Evolutionary conservation across 2,888 invertebrate species (phyloP).

Genomic region (Campoplex capitator): DNA sequence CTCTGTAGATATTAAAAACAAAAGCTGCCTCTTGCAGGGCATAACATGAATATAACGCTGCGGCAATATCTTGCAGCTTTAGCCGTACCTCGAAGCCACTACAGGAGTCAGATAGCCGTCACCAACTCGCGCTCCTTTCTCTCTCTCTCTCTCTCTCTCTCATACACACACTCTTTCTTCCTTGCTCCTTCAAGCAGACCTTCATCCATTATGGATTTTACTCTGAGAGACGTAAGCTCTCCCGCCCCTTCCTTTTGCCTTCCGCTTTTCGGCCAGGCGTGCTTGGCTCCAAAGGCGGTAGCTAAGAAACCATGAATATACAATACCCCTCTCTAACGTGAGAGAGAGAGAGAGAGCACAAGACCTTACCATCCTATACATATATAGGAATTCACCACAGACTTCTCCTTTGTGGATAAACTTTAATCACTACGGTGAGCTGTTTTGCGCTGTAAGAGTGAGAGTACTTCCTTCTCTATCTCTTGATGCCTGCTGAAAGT

Average conservation of each 20-base stretch:
- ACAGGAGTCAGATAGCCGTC: slow-evolving; percentile 65
- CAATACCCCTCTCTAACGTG: slow-evolving; percentile 78
- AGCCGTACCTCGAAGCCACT: slow-evolving; percentile 71
- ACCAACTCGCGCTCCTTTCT: slow-evolving; percentile 50
- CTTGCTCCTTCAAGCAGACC: slow-evolving; percentile 74
- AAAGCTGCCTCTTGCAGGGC: slow-evolving; percentile 81
- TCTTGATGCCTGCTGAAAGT: neutral
- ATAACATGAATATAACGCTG: slow-evolving; percentile 84
- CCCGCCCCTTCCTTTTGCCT: slow-evolving; percentile 50
- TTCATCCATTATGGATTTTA: slow-evolving; percentile 85
- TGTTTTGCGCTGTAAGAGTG: slow-evolving; percentile 62
- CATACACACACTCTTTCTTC: slow-evolving; percentile 32
- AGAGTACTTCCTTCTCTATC: slow-evolving; percentile 27
- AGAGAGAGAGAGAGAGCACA: slow-evolving; percentile 54
- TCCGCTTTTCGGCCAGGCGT: slow-evolving; percentile 57
- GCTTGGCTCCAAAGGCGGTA: slow-evolving; percentile 74
- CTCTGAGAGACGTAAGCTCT: slow-evolving; percentile 78
- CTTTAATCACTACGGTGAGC: slow-evolving; percentile 79
- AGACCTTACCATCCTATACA: slow-evolving; percentile 74
- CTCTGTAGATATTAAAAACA: slow-evolving; percentile 81
- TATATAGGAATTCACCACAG: slow-evolving; percentile 68
- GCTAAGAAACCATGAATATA: slow-evolving; percentile 85
- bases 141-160: slow-evolving; percentile 47
- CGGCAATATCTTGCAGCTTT: slow-evolving; percentile 82
- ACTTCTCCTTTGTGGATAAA: slow-evolving; percentile 80